Percentiles rank a stretch among this genome's conserved stretches.
phyloP scores from a whole-genome alignment of 2,888 invertebrate species.

The Dryocosmus kuriphilus region DNA sequence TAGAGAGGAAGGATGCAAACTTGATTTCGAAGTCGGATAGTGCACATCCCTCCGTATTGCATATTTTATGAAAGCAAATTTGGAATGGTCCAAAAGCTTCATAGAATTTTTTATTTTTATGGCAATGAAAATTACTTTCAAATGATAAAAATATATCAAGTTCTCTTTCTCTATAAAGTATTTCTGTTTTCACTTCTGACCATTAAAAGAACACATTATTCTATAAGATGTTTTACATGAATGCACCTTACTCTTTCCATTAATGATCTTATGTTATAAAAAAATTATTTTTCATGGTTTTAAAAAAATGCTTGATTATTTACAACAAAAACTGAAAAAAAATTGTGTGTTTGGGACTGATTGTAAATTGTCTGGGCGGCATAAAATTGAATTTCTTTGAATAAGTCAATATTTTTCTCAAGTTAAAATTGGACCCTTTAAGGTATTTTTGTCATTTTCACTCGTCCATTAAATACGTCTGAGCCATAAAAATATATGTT shows the following conservation, averaged over 20 bases:
- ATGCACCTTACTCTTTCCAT: too few relatives aligned
- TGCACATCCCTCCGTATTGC: neutral
- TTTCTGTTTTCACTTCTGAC: too few relatives aligned
- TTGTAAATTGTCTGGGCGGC: neutral
- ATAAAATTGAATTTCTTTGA: neutral
- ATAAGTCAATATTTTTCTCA: neutral
- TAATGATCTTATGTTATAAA: too few relatives aligned
- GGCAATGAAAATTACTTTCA: too few relatives aligned
- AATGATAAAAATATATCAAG: too few relatives aligned
- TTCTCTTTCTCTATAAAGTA: too few relatives aligned
- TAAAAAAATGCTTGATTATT: neutral
- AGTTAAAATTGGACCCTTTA: conserved; percentile 17
- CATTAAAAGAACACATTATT: too few relatives aligned
- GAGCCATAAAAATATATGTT: conserved; percentile 19
- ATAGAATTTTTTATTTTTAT: neutral
- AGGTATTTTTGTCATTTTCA: conserved; percentile 11
- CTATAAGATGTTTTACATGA: too few relatives aligned
- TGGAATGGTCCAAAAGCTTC: neutral
- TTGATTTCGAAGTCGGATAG: conserved; percentile 22
- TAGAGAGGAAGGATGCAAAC: conserved; percentile 9
- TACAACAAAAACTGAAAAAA: neutral
- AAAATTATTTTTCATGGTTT: too few relatives aligned
- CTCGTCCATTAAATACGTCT: conserved; percentile 12
- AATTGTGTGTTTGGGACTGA: neutral
- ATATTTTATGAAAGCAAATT: conserved; percentile 20